These are phyloP conservation scores for Lordiphosa mommai DNA, from an alignment of 1,140 invertebrate species.

Conservation along the genomic window DNA sequence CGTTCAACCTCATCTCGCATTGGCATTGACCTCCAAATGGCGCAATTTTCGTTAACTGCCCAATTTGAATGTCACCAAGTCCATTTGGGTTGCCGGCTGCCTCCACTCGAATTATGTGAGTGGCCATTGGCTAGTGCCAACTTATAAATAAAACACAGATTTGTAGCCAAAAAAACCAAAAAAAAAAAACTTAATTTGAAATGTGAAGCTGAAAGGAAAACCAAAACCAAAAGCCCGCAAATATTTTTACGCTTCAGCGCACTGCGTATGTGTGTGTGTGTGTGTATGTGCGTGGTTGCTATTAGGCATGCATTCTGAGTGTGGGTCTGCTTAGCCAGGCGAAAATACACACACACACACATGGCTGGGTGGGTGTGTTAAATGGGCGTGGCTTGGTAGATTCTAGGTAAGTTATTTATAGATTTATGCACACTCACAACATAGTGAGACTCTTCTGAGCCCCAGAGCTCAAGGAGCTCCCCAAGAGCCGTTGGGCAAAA, in stretches of 20 bases:
- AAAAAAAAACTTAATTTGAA: slow-evolving; percentile 53
- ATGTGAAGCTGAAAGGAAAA: slow-evolving; percentile 29
- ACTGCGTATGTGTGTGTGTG: slow-evolving; percentile 5
- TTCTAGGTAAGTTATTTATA: slow-evolving; percentile 39
- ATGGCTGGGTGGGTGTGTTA: slow-evolving; percentile 12
- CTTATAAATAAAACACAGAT: slow-evolving; percentile 67
- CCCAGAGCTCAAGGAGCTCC: neutral
- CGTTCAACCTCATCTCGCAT: slow-evolving; percentile 11
- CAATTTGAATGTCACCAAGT: slow-evolving; percentile 49
- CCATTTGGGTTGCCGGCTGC: slow-evolving; percentile 6
- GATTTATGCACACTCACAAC: slow-evolving; percentile 39
- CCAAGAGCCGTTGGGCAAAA: slow-evolving; percentile 20
- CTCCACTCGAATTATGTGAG: slow-evolving; percentile 26
- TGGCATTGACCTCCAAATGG: slow-evolving; percentile 52
- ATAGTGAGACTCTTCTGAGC: neutral
- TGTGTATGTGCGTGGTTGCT: neutral
- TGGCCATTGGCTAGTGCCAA: slow-evolving; percentile 29
- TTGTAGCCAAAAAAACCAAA: slow-evolving; percentile 42
- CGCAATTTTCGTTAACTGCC: slow-evolving; percentile 50
- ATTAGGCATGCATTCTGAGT: slow-evolving; percentile 63
- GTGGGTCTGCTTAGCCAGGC: too few species aligned
- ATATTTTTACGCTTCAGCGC: slow-evolving; percentile 60
- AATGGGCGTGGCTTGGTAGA: slow-evolving; percentile 22
- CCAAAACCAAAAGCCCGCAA: slow-evolving; percentile 45
- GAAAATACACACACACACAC: slow-evolving; percentile 7